Conservation (phyloP, 2,113 vertebrate genomes). For the Lasiurus cinereus region DNA sequence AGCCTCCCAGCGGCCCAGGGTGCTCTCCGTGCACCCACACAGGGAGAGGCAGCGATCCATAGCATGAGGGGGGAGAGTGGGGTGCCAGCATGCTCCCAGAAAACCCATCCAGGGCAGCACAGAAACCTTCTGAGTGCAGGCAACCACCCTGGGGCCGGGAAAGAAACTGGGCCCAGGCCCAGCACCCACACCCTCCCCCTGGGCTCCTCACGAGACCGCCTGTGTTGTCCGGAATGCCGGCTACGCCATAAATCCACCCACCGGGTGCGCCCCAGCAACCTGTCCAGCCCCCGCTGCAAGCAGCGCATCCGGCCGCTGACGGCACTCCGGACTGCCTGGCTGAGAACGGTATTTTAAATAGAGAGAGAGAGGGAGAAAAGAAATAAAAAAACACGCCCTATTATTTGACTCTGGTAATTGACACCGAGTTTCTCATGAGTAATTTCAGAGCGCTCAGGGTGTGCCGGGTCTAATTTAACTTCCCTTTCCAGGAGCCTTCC, state of each 20-base stretch:
- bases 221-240: conserved; percentile 20
- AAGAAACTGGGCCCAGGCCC: not conserved
- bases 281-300: conserved; percentile 74
- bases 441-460: conserved; percentile 72
- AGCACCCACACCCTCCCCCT: not conserved
- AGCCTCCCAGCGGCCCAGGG: not conserved
- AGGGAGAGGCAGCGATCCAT: not conserved
- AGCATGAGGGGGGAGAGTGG: no score
- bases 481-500: conserved; percentile 51
- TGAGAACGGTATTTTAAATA: conserved; percentile 73
- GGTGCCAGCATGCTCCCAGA: not conserved
- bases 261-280: conserved; percentile 64
- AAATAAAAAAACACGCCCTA: not conserved
- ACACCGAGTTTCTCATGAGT: conserved; percentile 77
- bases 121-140: not conserved
- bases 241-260: conserved; percentile 66
- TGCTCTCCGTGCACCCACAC: not conserved
- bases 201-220: not conserved
- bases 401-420: conserved; percentile 78
- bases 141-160: not conserved
- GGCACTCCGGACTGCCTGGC: conserved; percentile 56
- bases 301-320: conserved; percentile 74
- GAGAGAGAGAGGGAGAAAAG: conserved; percentile 7
- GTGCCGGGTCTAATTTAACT: conserved; percentile 49
- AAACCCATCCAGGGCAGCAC: not conserved